These are phyloP conservation scores for Pelosia muscerda DNA, from an alignment of 2,888 invertebrate genomes.

Conservation along the genomic window DNA sequence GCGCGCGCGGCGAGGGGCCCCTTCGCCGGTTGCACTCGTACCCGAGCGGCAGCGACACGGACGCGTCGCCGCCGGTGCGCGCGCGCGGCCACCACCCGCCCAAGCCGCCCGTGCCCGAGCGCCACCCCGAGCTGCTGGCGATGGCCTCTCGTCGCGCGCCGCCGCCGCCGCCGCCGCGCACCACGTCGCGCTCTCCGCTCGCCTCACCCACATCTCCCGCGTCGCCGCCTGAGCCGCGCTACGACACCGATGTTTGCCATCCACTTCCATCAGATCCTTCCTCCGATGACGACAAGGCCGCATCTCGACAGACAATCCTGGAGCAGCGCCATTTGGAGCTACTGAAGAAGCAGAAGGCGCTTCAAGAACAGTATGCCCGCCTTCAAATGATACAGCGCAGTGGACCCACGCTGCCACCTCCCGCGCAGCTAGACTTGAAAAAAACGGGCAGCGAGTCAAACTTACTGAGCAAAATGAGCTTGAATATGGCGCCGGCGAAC, in stretches of 20 bases:
- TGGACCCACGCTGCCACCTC: constrained; percentile 88
- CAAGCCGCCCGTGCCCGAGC: constrained; percentile 94
- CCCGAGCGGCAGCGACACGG: constrained; percentile 94
- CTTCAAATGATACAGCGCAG: constrained; percentile 95
- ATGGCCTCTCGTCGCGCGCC: constrained; percentile 91
- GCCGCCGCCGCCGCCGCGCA: constrained; percentile 96
- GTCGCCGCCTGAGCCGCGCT: constrained; percentile 81
- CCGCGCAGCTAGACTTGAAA: constrained; percentile 90
- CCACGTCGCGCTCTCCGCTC: constrained; percentile 95
- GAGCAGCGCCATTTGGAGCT: constrained; percentile 96
- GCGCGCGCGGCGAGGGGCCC: constrained; percentile 78
- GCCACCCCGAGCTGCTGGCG: constrained; percentile 92
- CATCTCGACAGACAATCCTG: constrained; percentile 90
- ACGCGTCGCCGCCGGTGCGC: constrained; percentile 91
- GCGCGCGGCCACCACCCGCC: constrained; percentile 86
- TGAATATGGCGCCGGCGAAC: constrained; percentile 87
- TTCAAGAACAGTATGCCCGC: constrained; percentile 96
- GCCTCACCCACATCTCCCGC: constrained; percentile 93
- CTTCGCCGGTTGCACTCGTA: constrained; percentile 93
- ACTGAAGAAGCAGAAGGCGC: constrained; percentile 93
- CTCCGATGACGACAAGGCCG: constrained; percentile 61
- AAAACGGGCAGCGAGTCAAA: constrained; percentile 96
- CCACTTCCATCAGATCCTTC: constrained; percentile 71
- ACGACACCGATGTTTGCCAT: constrained; percentile 65
- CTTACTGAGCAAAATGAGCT: constrained; percentile 93